Evolutionary conservation across 2,797 vertebrate genomes (phyloP).

Genomic region (Sebastes flavidus): DNA sequence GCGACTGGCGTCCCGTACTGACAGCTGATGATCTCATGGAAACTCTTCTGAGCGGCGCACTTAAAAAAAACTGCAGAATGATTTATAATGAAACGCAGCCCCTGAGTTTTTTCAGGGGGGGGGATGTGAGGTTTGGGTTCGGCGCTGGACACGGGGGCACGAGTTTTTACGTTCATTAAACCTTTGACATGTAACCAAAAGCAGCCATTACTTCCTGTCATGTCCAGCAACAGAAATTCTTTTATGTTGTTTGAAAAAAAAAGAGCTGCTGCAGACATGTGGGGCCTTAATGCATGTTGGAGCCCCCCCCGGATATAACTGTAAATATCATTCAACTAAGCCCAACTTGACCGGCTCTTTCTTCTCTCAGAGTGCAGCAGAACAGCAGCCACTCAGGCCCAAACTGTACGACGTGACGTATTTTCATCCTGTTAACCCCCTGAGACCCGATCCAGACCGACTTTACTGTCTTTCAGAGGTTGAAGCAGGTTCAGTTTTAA

Average conservation of each 20-base stretch:
- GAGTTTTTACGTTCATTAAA: conserved; percentile 47
- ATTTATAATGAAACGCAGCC: conserved; percentile 80
- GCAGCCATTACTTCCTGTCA: conserved; percentile 37
- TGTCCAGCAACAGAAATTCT: conserved; percentile 5
- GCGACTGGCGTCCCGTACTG: conserved; percentile 71
- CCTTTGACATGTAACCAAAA: conserved; percentile 58
- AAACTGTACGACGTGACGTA: background rate
- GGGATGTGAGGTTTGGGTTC: conserved; percentile 12
- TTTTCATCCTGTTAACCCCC: conserved; percentile 18
- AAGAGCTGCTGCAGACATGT: conserved; percentile 3
- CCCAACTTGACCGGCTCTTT: conserved; percentile 29
- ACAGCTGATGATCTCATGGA: conserved; percentile 84
- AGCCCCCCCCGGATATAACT: conserved; percentile 20
- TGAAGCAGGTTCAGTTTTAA: too few relatives aligned
- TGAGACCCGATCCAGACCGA: too few relatives aligned
- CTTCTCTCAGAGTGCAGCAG: background rate
- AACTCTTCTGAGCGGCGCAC: conserved; percentile 73
- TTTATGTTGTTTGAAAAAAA: background rate
- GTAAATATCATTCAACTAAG: conserved; percentile 32
- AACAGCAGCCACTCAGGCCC: conserved; percentile 5
- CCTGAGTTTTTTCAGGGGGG: conserved; percentile 1
- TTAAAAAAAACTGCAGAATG: conserved; percentile 70
- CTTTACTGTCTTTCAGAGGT: too few relatives aligned
- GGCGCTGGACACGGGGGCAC: background rate
- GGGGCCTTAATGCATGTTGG: conserved; percentile 37